Percentiles rank a stretch among this genome's conserved stretches.
These are phyloP conservation scores for Hirtodrosophila alboralis DNA, from an alignment of 2,888 invertebrate species.

Conservation along the genomic window DNA sequence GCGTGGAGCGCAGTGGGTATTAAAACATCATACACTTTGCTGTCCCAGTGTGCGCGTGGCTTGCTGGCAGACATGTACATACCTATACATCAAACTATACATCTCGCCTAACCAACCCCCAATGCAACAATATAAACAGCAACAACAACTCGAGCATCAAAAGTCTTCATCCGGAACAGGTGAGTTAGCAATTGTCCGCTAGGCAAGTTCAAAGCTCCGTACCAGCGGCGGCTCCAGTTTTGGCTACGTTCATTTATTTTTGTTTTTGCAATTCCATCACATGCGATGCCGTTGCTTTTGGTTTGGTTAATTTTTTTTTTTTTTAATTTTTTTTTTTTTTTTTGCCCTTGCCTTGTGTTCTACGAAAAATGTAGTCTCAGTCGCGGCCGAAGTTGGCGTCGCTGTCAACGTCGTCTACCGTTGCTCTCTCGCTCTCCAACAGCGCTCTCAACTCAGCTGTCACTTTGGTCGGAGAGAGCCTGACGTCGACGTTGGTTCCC, in stretches of 20 bases:
- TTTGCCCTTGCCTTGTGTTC: conserved; percentile 37
- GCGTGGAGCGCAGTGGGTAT: conserved; percentile 58
- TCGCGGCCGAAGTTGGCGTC: conserved; percentile 21
- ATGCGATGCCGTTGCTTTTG: conserved; percentile 42
- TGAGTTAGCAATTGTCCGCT: conserved; percentile 28
- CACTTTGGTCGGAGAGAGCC: conserved; percentile 34
- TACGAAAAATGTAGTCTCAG: conserved; percentile 24
- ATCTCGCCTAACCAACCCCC: conserved; percentile 30
- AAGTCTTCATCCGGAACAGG: conserved; percentile 51
- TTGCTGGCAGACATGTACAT: conserved; percentile 11
- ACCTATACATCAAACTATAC: conserved; percentile 1
- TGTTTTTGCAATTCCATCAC: conserved; percentile 26
- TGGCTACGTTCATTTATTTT: conserved; percentile 20
- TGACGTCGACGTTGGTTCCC: conserved; percentile 73
- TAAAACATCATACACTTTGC: conserved; percentile 18
- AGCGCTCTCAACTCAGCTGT: conserved; percentile 72
- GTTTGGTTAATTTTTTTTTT: conserved; percentile 18
- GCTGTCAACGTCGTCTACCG: conserved; percentile 33
- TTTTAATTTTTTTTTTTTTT: conserved; percentile 13
- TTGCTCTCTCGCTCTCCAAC: conserved; percentile 32
- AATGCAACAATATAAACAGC: conserved; percentile 30
- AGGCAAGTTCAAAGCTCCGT: conserved; percentile 32
- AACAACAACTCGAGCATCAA: conserved; percentile 11
- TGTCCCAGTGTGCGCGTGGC: conserved; percentile 45
- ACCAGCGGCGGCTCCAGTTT: conserved; percentile 12